Evolutionary conservation across 2,113 vertebrate species (phyloP).

Genomic region (Channa maculata): DNA sequence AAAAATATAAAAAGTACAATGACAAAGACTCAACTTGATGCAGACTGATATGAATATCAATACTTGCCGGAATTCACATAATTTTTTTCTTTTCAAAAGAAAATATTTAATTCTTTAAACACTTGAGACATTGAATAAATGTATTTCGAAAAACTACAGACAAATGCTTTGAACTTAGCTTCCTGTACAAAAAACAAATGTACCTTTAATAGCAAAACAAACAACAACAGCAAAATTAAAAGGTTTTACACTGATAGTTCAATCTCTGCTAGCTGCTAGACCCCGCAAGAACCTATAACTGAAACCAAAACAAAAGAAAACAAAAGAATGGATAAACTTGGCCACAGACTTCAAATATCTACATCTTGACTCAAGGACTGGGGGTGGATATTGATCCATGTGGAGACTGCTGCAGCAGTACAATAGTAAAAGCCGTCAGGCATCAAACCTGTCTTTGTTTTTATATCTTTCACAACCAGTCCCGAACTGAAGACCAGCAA

Average conservation of each 20-base stretch:
- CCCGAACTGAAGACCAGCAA: conserved; percentile 18
- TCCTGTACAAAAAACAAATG: conserved; percentile 78
- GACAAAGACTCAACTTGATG: conserved; percentile 63
- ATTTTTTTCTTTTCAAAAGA: conserved; percentile 52
- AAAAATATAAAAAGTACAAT: conserved; percentile 80
- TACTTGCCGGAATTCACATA: conserved; percentile 64
- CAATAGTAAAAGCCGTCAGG: conserved; percentile 52
- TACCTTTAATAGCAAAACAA: conserved; percentile 43
- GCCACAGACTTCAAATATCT: conserved; percentile 73
- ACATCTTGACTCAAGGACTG: conserved; percentile 69
- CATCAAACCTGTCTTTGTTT: conserved; percentile 31
- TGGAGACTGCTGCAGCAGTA: conserved; percentile 41
- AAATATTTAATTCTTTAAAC: conserved; percentile 61
- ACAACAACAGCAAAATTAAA: neutral
- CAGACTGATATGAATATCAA: conserved; percentile 51
- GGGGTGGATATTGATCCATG: conserved; percentile 41
- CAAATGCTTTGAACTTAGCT: conserved; percentile 67
- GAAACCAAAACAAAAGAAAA: conserved; percentile 22
- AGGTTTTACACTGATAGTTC: conserved; percentile 51
- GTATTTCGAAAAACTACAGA: conserved; percentile 73
- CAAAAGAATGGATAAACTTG: conserved; percentile 40
- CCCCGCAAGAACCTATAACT: conserved; percentile 27
- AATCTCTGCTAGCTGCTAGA: conserved; percentile 60
- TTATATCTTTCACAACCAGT: conserved; percentile 38
- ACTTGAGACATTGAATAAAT: conserved; percentile 72